Conservation (phyloP, 2,797 vertebrate genomes). For the Bradypodion pumilum region DNA sequence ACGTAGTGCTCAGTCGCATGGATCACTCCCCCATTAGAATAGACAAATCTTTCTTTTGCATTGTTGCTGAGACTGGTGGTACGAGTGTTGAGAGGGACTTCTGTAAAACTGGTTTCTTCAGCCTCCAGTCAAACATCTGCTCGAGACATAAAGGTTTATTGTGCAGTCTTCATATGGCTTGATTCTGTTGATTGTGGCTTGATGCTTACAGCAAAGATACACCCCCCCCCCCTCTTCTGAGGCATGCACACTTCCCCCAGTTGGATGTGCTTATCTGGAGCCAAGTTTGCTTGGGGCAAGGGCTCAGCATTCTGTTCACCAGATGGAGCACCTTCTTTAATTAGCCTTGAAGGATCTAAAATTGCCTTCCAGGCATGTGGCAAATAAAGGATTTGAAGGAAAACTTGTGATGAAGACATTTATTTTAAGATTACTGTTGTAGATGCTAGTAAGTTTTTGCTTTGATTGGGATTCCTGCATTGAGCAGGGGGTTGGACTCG, state of each 20-base stretch:
- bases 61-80: background rate
- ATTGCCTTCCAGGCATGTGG: background rate
- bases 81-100: background rate
- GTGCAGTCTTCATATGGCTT: fast-evolving
- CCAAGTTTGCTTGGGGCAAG: background rate
- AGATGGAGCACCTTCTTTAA: background rate
- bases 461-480: too few species aligned
- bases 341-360: background rate
- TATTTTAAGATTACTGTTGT: background rate
- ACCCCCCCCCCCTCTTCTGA: background rate
- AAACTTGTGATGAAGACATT: background rate
- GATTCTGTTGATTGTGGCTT: background rate
- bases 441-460: background rate
- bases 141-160: slow-evolving; percentile 2
- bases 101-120: slow-evolving; percentile 16
- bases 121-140: slow-evolving; percentile 15
- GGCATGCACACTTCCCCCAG: slow-evolving; percentile 5
- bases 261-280: background rate
- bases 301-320: background rate
- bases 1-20: background rate
- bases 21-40: background rate
- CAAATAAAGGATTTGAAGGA: background rate
- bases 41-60: background rate
- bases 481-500: too few species aligned
- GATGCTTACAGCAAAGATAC: background rate